Evolutionary conservation across 2,113 vertebrate species (phyloP).

Genomic region (Syrrhaptes paradoxus): DNA sequence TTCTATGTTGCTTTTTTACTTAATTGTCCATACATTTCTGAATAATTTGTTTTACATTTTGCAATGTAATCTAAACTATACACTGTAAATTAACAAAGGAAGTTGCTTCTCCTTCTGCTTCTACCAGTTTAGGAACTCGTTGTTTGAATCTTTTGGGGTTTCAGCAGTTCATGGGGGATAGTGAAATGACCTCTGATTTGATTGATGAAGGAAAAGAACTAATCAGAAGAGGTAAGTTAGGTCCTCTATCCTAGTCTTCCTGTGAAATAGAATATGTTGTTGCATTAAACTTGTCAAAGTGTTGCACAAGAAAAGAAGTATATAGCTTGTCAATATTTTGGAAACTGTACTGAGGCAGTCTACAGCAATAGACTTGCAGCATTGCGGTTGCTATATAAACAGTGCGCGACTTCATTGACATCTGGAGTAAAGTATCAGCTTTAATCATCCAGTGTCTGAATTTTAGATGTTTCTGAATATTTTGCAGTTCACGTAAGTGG

Average conservation of each 20-base stretch:
- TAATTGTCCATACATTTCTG: neutral
- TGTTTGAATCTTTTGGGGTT: slow-evolving; percentile 93
- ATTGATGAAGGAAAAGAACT: slow-evolving; percentile 92
- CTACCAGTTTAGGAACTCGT: slow-evolving; percentile 87
- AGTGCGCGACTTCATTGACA: neutral
- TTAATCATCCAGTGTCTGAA: neutral
- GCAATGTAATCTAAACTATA: neutral
- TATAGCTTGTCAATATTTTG: neutral
- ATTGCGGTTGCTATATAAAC: neutral
- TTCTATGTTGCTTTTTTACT: neutral
- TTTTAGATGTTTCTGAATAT: neutral
- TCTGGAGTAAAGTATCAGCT: neutral
- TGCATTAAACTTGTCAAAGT: neutral
- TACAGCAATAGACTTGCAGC: neutral
- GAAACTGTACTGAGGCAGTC: neutral
- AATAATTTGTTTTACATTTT: neutral
- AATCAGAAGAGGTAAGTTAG: slow-evolving; percentile 88
- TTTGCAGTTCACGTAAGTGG: neutral
- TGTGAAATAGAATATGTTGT: neutral
- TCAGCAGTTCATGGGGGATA: slow-evolving; percentile 91
- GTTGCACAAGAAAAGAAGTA: neutral
- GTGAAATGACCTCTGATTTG: slow-evolving; percentile 90
- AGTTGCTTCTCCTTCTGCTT: neutral
- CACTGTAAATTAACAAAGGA: neutral
- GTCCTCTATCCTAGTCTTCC: neutral